These are phyloP conservation scores for Beris morrisii DNA, from an alignment of 2,888 invertebrate genomes.

Conservation along the genomic window DNA sequence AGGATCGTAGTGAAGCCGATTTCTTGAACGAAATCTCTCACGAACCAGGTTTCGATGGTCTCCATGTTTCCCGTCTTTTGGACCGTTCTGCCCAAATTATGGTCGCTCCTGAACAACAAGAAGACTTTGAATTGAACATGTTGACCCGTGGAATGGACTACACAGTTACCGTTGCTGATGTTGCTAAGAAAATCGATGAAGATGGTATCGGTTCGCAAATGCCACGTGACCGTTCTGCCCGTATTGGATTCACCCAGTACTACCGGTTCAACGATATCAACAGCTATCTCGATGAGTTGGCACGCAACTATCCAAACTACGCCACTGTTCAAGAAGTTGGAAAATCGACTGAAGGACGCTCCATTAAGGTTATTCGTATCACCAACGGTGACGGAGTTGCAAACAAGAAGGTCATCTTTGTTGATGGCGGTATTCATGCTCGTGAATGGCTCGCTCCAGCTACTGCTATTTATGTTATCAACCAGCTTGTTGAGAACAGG, in stretches of 20 bases:
- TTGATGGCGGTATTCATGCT: constrained; percentile 57
- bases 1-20: constrained; percentile 23
- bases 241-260: constrained; percentile 46
- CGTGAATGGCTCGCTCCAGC: constrained; percentile 65
- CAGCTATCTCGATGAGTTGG: constrained; percentile 50
- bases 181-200: constrained; percentile 19
- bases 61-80: constrained; percentile 17
- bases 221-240: constrained; percentile 15
- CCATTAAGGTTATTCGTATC: constrained; percentile 61
- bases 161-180: constrained; percentile 6
- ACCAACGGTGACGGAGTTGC: constrained; percentile 55
- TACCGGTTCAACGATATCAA: constrained; percentile 51
- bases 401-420: constrained; percentile 33
- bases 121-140: constrained; percentile 23
- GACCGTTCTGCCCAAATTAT: constrained; percentile 30
- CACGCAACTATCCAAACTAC: background rate
- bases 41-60: constrained; percentile 19
- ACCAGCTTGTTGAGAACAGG: constrained; percentile 58
- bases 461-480: constrained; percentile 59
- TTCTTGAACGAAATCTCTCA: constrained; percentile 20
- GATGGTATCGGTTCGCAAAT: constrained; percentile 39
- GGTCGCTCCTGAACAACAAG: constrained; percentile 31
- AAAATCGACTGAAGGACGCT: constrained; percentile 32
- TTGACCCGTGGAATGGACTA: constrained; percentile 10
- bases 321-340: constrained; percentile 32